Evolutionary conservation across 2,113 vertebrate genomes (phyloP).

Genomic region (Syngnathoides biaculeatus): DNA sequence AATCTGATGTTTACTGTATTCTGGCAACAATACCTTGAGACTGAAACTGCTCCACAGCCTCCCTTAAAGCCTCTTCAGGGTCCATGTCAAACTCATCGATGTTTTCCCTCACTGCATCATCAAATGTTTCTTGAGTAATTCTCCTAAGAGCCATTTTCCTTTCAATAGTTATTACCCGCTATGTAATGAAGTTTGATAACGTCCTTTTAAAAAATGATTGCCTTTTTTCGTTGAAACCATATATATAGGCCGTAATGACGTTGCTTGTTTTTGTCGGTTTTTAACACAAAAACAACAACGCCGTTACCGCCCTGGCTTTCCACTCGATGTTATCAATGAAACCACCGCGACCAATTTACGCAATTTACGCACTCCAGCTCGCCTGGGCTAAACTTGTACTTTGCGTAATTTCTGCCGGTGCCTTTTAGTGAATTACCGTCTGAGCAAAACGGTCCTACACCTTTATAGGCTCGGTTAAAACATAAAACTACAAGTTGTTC

Average conservation of each 20-base stretch:
- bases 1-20: background rate
- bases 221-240: too few species aligned
- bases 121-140: conserved; percentile 91
- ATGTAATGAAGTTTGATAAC: conserved; percentile 4
- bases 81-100: conserved; percentile 89
- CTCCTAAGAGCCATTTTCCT: conserved; percentile 79
- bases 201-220: background rate
- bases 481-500: background rate
- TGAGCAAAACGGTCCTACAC: conserved; percentile 21
- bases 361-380: conserved; percentile 13
- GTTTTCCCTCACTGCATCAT: conserved; percentile 86
- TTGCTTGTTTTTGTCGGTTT: background rate
- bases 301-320: conserved; percentile 15
- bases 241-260: background rate
- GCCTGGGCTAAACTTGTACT: background rate
- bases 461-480: conserved; percentile 9
- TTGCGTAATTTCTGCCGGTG: background rate
- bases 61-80: conserved; percentile 80
- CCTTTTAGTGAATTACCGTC: conserved; percentile 43
- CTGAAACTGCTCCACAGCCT: conserved; percentile 89
- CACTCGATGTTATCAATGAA: conserved; percentile 16
- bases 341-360: conserved; percentile 22
- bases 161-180: background rate
- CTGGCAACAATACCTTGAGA: conserved; percentile 79
- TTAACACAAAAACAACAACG: background rate